Conservation (phyloP, 2,113 vertebrate species). For the Pelmatolapia mariae region DNA sequence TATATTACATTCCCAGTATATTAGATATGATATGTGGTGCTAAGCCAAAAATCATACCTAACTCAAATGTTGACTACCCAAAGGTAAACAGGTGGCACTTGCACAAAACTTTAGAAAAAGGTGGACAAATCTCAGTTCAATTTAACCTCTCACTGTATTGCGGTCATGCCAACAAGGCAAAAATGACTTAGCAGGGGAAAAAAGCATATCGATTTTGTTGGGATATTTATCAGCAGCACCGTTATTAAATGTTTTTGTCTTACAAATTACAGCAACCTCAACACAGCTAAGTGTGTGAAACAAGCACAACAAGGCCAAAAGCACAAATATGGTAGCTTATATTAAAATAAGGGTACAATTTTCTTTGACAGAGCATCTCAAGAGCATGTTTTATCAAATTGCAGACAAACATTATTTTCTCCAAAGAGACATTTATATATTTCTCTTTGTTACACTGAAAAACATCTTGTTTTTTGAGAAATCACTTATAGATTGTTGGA, state of each 20-base stretch:
- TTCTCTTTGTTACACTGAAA: not conserved
- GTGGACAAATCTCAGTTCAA: not conserved
- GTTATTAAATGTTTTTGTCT: not conserved
- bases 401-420: not conserved
- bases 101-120: not conserved
- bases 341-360: not conserved
- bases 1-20: not conserved
- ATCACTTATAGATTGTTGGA: not conserved
- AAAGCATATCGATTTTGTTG: not conserved
- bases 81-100: not conserved
- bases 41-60: not conserved
- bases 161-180: not conserved
- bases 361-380: not conserved
- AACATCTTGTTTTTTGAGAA: not conserved
- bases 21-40: not conserved
- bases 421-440: not conserved
- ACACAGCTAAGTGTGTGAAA: not conserved
- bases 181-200: rapidly evolving
- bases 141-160: not conserved
- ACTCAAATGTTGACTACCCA: not conserved
- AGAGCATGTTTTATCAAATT: not conserved
- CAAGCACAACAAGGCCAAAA: not conserved
- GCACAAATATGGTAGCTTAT: not conserved
- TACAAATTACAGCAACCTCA: not conserved
- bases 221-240: rapidly evolving